Evolutionary conservation across 2,888 invertebrate genomes (phyloP), one percentile per base, ranked within the genome.

Genomic region (Polyploca ridens): DNA sequence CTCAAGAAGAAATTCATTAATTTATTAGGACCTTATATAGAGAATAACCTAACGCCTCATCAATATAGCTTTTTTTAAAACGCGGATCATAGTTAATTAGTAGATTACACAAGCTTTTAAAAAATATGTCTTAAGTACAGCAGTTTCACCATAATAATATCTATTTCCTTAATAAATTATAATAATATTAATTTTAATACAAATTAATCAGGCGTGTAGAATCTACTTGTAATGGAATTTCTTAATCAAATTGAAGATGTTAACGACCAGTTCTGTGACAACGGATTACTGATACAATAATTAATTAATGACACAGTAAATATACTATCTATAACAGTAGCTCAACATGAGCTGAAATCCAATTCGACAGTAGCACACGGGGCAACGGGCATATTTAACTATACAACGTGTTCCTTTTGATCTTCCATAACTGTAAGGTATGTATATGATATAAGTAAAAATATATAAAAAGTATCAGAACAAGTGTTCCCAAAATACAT

Each of bases 171-270:
- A 19, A 54, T 16, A 54, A 54, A 54, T 54, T 19, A 54, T 54
- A 54, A 19, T 54, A 10, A 54, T n/a, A 54, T 19, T 54, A 54
- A 19, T 54, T n/a, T 49, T 49, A 49, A 49, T 49, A 6, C 49
- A 49, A 49, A 49, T 49, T 54, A 6, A 54, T 54, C 16, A 54
- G 54, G 8, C 19, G 10, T 54, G 54, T 54, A 19, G n/a, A 19
- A 54, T 10, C 10, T 19, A 54, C n/a, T 54, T 54, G 54, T 54
- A 54, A 54, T 54, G 54, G 54, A 19, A 54, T 54, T 54, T 54
- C 54, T 54, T 54, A 54, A 54, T 54, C 54, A 54, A 54, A 54
- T 19, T 19, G 54, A 54, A 54, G 54, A 54, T 54, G 54, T 54
- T 54, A 54, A 54, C 54, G 54, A 54, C 54, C 54, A 54, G 54